These are phyloP conservation scores for Drosophila serrata DNA, from an alignment of 1,140 invertebrate genomes.

Conservation along the genomic window DNA sequence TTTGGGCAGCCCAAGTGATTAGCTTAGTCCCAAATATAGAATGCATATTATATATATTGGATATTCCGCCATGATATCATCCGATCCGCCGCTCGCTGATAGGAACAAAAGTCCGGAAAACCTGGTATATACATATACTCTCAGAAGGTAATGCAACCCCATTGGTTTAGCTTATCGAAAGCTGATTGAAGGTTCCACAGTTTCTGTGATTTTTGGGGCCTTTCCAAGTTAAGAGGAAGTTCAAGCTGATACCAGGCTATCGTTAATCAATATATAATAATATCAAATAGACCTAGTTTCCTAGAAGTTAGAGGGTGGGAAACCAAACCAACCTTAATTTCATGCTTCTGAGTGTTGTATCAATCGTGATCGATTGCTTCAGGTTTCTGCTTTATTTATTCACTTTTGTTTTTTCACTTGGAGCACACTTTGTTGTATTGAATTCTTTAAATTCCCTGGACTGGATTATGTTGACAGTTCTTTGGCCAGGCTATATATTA, in stretches of 20 bases:
- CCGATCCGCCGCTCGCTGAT: conserved; percentile 13
- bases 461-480: conserved; percentile 58
- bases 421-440: conserved; percentile 40
- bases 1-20: conserved; percentile 35
- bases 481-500: conserved; percentile 30
- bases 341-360: conserved; percentile 67
- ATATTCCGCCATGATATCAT: conserved; percentile 50
- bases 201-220: conserved; percentile 32
- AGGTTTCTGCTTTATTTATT: conserved; percentile 25
- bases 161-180: conserved; percentile 55
- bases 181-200: conserved; percentile 34
- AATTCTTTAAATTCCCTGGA: conserved; percentile 61
- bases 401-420: conserved; percentile 30
- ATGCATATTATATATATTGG: conserved; percentile 22
- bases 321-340: conserved; percentile 68
- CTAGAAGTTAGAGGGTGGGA: background rate
- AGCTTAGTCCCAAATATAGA: conserved; percentile 35
- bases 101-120: conserved; percentile 11
- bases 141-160: conserved; percentile 2
- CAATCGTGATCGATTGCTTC: conserved; percentile 56
- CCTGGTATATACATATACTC: conserved; percentile 1
- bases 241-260: conserved; percentile 9
- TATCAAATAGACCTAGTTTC: conserved; percentile 9
- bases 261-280: conserved; percentile 13
- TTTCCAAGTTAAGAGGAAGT: conserved; percentile 17